These are phyloP conservation scores for Melanotaenia trifasciata DNA, from an alignment of 2,797 vertebrate genomes.

Conservation along the genomic window DNA sequence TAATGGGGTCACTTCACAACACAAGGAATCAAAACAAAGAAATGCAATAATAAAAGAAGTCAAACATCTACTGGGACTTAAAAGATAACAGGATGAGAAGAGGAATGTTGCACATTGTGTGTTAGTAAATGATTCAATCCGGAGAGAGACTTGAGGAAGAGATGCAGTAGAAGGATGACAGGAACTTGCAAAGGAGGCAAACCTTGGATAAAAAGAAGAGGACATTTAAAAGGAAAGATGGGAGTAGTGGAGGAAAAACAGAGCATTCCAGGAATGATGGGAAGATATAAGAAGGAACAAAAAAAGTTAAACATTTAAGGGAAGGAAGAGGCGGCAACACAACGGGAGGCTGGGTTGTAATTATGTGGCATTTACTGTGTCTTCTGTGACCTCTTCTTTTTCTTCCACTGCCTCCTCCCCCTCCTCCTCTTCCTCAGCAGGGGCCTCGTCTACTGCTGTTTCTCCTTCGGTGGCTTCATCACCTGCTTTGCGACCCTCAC, in stretches of 20 bases:
- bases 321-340: slow-evolving; percentile 36
- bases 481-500: slow-evolving; percentile 32
- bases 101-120: slow-evolving; percentile 27
- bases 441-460: slow-evolving; percentile 42
- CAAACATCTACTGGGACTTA: slow-evolving; percentile 33
- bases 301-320: slow-evolving; percentile 39
- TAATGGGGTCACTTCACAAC: not conserved
- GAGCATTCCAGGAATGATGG: slow-evolving; percentile 55
- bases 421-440: slow-evolving; percentile 46
- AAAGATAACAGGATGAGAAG: slow-evolving; percentile 2
- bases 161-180: slow-evolving; percentile 28
- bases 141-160: slow-evolving; percentile 33
- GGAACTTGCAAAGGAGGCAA: slow-evolving; percentile 45
- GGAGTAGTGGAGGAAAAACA: slow-evolving; percentile 28
- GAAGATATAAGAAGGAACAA: slow-evolving; percentile 22
- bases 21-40: slow-evolving; percentile 7
- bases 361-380: slow-evolving; percentile 73
- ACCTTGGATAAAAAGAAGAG: slow-evolving; percentile 41
- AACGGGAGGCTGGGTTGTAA: slow-evolving; percentile 35
- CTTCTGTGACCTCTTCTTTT: slow-evolving; percentile 68
- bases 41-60: slow-evolving; percentile 16
- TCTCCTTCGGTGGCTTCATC: slow-evolving; percentile 48
- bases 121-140: slow-evolving; percentile 40
- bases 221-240: slow-evolving; percentile 22
- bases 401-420: slow-evolving; percentile 53